Evolutionary conservation across 37 sponge, comb jelly and placozoan genomes (phyloP).

Genomic region (Diacarnus erythraeanus): DNA sequence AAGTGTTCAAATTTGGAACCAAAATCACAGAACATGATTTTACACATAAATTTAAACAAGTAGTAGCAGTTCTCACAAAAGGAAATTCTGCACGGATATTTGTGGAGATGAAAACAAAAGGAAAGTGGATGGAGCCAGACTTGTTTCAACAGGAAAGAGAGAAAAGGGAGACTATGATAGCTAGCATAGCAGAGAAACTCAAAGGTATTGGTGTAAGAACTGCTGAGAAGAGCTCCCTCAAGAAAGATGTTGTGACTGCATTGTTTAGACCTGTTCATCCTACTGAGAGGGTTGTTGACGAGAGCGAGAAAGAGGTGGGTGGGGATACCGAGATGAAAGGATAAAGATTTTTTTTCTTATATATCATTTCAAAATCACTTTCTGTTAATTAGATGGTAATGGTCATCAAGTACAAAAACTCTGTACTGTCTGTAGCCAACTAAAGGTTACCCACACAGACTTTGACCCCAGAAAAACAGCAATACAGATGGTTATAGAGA

Average conservation of each 20-base stretch:
- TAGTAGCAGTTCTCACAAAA: constrained; percentile 23
- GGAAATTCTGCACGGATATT: constrained; percentile 10
- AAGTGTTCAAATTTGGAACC: constrained; percentile 41
- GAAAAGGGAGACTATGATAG: constrained; percentile 14
- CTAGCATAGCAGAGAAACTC: background rate
- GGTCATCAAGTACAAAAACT: too few species aligned
- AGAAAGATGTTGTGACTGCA: background rate
- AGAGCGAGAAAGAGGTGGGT: background rate
- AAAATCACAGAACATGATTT: constrained; percentile 62
- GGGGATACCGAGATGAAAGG: background rate
- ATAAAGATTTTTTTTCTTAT: too few species aligned
- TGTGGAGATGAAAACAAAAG: background rate
- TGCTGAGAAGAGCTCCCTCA: background rate
- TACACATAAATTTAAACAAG: constrained; percentile 20
- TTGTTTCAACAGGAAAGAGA: background rate
- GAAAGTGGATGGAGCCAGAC: background rate
- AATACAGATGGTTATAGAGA: too few species aligned
- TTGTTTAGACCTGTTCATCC: background rate
- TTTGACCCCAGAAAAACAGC: too few species aligned
- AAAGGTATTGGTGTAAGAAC: constrained; percentile 5
- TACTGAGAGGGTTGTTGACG: background rate
- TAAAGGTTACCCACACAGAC: too few species aligned
- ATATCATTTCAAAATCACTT: too few species aligned
- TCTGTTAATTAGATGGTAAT: too few species aligned
- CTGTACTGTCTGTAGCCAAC: too few species aligned